These are phyloP conservation scores for Eulimnadia texana DNA, from an alignment of 1,140 invertebrate genomes.

Conservation along the genomic window DNA sequence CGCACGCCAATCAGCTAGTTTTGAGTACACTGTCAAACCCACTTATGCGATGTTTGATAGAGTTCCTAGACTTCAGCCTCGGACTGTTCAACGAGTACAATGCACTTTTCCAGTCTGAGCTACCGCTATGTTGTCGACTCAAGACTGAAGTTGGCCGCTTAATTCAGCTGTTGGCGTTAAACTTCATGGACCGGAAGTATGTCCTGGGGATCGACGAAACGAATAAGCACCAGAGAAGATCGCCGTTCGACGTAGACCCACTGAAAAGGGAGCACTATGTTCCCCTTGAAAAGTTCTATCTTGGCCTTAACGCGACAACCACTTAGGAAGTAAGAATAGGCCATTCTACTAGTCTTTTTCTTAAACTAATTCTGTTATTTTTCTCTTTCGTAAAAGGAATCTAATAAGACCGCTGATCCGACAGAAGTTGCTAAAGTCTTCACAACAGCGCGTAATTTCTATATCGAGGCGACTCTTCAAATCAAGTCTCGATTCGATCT, in stretches of 20 bases:
- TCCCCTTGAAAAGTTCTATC: neutral
- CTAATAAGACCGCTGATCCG: neutral
- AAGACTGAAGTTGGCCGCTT: constrained; percentile 19
- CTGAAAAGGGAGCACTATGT: neutral
- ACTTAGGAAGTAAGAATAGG: neutral
- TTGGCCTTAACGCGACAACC: neutral
- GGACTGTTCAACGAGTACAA: constrained; percentile 24
- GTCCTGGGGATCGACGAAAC: constrained; percentile 17
- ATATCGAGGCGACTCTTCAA: neutral
- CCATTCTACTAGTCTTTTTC: neutral
- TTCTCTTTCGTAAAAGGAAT: neutral
- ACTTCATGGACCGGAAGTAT: constrained; percentile 18
- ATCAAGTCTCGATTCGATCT: neutral
- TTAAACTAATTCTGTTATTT: too few species aligned
- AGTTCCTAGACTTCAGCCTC: constrained; percentile 25
- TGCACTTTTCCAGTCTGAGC: constrained; percentile 25
- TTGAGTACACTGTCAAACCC: constrained; percentile 25
- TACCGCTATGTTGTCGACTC: constrained; percentile 22
- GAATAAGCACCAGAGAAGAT: too few species aligned
- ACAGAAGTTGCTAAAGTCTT: neutral
- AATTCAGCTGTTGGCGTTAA: constrained; percentile 13
- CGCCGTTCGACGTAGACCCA: neutral
- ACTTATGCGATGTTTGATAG: constrained; percentile 23
- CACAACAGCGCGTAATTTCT: neutral
- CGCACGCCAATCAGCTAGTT: constrained; percentile 26